Percentiles rank a stretch among this genome's conserved stretches.
phyloP scores from a whole-genome alignment of 2,797 vertebrate genomes.

The Argentina silus region DNA sequence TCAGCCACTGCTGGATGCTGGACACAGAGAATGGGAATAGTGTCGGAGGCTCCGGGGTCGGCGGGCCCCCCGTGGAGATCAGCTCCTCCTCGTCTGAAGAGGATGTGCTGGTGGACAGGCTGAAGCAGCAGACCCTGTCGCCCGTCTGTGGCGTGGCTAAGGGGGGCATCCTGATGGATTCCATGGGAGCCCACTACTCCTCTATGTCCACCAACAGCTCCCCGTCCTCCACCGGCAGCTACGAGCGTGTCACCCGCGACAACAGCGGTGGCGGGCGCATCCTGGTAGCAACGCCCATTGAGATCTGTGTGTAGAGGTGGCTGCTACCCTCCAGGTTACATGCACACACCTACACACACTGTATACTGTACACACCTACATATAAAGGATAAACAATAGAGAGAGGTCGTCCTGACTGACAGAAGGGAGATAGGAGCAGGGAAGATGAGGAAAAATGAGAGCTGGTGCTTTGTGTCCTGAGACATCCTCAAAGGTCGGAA shows the following conservation, averaged over 20 bases:
- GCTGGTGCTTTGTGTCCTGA: background rate
- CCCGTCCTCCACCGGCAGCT: slow-evolving; percentile 73
- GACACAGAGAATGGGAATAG: slow-evolving; percentile 70
- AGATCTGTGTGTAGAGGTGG: slow-evolving; percentile 78
- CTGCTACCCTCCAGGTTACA: background rate
- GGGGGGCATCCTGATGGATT: slow-evolving; percentile 65
- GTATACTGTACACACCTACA: slow-evolving; percentile 2
- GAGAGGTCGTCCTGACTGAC: slow-evolving; percentile 15
- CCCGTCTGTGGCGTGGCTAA: slow-evolving; percentile 44
- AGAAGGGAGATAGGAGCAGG: background rate
- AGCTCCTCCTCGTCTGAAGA: slow-evolving; percentile 70
- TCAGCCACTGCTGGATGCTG: slow-evolving; percentile 79
- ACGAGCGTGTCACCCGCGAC: slow-evolving; percentile 73
- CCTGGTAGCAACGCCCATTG: slow-evolving; percentile 77
- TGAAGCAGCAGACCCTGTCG: slow-evolving; percentile 79
- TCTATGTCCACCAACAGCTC: slow-evolving; percentile 70
- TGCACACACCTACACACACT: slow-evolving; percentile 12
- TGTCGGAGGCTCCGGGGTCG: background rate
- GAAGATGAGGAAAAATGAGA: background rate
- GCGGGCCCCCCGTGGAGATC: slow-evolving; percentile 56
- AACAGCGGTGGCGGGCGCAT: slow-evolving; percentile 70
- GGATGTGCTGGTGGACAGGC: slow-evolving; percentile 72
- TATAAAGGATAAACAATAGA: background rate
- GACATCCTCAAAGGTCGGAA: background rate
- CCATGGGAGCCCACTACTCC: slow-evolving; percentile 64